phyloP scores from a whole-genome alignment of 2,113 vertebrate genomes.

The Phyllostomus hastatus region DNA sequence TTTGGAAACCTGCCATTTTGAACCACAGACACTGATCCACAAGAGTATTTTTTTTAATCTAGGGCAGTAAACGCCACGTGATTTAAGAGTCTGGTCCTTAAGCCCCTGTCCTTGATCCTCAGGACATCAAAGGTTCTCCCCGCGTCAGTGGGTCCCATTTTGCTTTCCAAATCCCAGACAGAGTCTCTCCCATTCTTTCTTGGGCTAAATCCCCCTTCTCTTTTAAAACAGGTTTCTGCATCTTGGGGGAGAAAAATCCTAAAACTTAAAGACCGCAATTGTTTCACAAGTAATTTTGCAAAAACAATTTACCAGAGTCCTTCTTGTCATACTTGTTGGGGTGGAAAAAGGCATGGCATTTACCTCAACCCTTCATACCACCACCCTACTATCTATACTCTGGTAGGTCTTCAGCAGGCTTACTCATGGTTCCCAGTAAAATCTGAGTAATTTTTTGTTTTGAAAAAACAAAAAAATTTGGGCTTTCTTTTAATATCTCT shows the following conservation, averaged over 20 bases:
- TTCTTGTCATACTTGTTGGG: not conserved
- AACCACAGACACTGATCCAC: slow-evolving; percentile 60
- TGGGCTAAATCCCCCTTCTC: slow-evolving; percentile 56
- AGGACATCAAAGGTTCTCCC: slow-evolving; percentile 68
- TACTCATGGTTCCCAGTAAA: not conserved
- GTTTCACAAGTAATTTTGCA: slow-evolving; percentile 30
- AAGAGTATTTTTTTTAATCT: slow-evolving; percentile 41
- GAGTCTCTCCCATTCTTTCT: slow-evolving; percentile 51
- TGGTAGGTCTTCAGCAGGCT: not conserved
- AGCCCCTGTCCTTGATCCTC: slow-evolving; percentile 50
- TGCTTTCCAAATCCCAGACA: slow-evolving; percentile 56
- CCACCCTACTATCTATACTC: not conserved
- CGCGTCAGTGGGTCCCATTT: slow-evolving; percentile 16
- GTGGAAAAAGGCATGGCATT: not conserved
- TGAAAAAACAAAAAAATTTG: not conserved
- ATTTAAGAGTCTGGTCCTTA: slow-evolving; percentile 73
- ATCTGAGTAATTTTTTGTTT: slow-evolving; percentile 1
- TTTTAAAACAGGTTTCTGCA: slow-evolving; percentile 53
- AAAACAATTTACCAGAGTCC: not conserved
- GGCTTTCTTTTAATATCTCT: not conserved
- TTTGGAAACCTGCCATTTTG: slow-evolving; percentile 66
- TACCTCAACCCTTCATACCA: not conserved
- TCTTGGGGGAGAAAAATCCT: not conserved
- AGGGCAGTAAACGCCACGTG: slow-evolving; percentile 63
- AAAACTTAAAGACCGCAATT: slow-evolving; percentile 20